Evolutionary conservation across 2,888 invertebrate species (phyloP), one percentile per base, ranked within the genome.

Genomic region (Agrotis clavis): DNA sequence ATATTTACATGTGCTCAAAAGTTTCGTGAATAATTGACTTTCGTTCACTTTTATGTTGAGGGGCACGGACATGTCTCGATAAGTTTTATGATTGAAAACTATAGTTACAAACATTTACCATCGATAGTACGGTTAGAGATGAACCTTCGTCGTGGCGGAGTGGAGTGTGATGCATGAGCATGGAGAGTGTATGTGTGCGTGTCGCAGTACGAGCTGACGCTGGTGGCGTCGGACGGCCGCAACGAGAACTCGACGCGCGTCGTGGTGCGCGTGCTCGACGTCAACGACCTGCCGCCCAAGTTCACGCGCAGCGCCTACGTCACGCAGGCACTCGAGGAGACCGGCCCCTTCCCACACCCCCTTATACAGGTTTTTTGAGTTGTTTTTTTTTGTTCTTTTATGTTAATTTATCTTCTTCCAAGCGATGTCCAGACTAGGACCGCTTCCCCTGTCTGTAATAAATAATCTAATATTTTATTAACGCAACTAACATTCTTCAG

Each of bases 201-300:
- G 92, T 94, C 92, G 91, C 97, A 98, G 98, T 98, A 98, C 96
- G 98, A 98, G 96, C 97, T 98, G 96, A 98, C 98, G 93, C 97
- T 98, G 97, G 98, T 98, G 92, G 98, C 98, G 78, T 98, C 99
- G 83, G 98, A 98, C 96, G 98, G 98, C 92, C 97, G 98, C 94
- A 98, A 98, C 97, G 99, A 99, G 96, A 98, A 98, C 96, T 97
- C 97, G 88, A 98, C 98, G 86, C 97, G 97, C 77, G 98, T 99
- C 86, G 97, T 98, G 89, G 98, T 99, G 88, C 97, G 97, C 91
- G 97, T 98, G 86, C 97, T 98, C 87, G 98, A 99, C 95, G 98
- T 98, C 91, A 99, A 99, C 96, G 99, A 99, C 95, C 97, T 99
- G 89, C 98, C 99, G 67, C 99, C 99, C 47, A 97, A 97, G 86